Conservation (phyloP, 2,888 invertebrate genomes). For the Meloe dianella region DNA sequence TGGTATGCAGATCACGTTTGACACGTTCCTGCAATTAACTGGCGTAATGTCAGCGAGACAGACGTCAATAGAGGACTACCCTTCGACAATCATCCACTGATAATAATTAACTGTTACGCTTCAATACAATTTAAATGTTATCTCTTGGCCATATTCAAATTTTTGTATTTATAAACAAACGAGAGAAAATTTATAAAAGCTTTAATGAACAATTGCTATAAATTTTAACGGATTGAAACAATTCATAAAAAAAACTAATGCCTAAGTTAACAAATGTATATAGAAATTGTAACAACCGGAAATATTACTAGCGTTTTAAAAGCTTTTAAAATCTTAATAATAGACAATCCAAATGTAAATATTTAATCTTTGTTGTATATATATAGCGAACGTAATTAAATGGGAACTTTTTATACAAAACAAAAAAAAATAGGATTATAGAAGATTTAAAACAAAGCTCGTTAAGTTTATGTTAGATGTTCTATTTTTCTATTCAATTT, state of each 20-base stretch:
- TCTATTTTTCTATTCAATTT: background rate
- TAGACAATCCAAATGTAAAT: background rate
- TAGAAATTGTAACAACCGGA: background rate
- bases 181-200: background rate
- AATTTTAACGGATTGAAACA: background rate
- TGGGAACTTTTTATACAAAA: background rate
- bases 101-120: background rate
- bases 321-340: constrained; percentile 3
- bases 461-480: background rate
- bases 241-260: background rate
- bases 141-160: background rate
- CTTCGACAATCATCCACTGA: background rate
- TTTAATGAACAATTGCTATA: background rate
- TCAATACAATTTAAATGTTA: background rate
- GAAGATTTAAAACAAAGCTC: background rate
- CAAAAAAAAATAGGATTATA: background rate
- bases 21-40: constrained; percentile 56
- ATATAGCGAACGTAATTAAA: background rate
- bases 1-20: constrained; percentile 55
- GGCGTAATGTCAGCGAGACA: constrained; percentile 27
- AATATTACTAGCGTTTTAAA: background rate
- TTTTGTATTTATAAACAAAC: no score
- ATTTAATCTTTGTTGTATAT: background rate
- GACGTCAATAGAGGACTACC: constrained; percentile 24
- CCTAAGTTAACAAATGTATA: background rate